Evolutionary conservation across 2,797 vertebrate genomes (phyloP).

Genomic region (Argya squamiceps): DNA sequence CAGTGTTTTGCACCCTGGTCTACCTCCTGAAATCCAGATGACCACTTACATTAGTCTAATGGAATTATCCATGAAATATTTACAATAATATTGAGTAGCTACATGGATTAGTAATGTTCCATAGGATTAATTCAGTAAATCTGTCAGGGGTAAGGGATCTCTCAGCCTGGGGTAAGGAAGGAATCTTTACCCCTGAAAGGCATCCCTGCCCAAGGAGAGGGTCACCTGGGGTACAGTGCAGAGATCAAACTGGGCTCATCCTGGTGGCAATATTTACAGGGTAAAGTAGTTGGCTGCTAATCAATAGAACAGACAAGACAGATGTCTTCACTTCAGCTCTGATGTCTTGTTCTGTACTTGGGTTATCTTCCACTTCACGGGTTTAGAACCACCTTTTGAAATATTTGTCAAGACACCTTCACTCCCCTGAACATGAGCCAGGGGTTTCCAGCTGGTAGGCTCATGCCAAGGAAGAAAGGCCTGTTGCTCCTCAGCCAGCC

Average conservation of each 20-base stretch:
- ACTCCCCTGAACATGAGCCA: not conserved
- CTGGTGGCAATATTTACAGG: not conserved
- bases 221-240: not conserved
- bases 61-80: not conserved
- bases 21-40: not conserved
- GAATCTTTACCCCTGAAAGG: not conserved
- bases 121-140: not conserved
- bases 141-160: accelerated
- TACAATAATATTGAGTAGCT: not conserved
- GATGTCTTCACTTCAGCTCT: not conserved
- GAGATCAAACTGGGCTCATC: not conserved
- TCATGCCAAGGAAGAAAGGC: not conserved
- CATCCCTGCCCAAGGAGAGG: not conserved
- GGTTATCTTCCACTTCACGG: not conserved
- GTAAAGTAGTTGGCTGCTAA: not conserved
- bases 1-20: not conserved
- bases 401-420: not conserved
- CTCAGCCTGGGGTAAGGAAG: not conserved
- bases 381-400: not conserved
- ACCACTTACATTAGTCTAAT: not conserved
- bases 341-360: not conserved
- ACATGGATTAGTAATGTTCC: not conserved
- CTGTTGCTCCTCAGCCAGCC: not conserved
- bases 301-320: accelerated
- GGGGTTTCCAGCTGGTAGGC: not conserved